Conservation (phyloP, 2,113 vertebrate species). For the Oxygymnocypris stewartii region DNA sequence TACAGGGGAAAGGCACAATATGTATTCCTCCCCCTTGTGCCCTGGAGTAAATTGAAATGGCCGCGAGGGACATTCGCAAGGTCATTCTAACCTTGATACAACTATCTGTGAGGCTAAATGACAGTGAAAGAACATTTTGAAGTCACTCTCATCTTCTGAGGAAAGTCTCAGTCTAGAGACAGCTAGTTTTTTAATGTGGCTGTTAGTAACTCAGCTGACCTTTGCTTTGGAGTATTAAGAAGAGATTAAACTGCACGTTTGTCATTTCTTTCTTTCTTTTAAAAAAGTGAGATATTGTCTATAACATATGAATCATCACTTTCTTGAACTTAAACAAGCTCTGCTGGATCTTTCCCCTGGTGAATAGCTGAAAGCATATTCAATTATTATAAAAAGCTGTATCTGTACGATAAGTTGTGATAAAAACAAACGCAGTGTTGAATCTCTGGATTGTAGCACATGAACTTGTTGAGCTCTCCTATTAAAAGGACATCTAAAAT, state of each 20-base stretch:
- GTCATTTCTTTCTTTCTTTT: not conserved
- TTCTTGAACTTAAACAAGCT: not conserved
- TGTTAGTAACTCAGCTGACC: not conserved
- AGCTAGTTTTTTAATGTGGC: not conserved
- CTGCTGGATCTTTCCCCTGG: not conserved
- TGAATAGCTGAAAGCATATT: not conserved
- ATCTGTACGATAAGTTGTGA: not conserved
- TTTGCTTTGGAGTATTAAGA: not conserved
- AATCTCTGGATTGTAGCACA: not conserved
- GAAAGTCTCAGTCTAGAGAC: slow-evolving; percentile 1
- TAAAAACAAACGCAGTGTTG: not conserved
- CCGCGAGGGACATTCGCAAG: not conserved
- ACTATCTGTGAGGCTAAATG: not conserved
- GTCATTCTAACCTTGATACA: slow-evolving; percentile 20
- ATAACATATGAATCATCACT: not conserved
- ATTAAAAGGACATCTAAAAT: not conserved
- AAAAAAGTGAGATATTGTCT: not conserved
- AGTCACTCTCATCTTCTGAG: not conserved
- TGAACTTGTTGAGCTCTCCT: not conserved
- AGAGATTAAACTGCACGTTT: not conserved
- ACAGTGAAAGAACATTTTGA: not conserved
- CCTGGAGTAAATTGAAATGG: slow-evolving; percentile 22
- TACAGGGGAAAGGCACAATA: slow-evolving; percentile 43
- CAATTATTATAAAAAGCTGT: not conserved
- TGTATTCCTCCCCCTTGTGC: slow-evolving; percentile 14